These are phyloP conservation scores for Rhagologus leucostigma DNA, from an alignment of 2,113 vertebrate genomes.

Conservation along the genomic window DNA sequence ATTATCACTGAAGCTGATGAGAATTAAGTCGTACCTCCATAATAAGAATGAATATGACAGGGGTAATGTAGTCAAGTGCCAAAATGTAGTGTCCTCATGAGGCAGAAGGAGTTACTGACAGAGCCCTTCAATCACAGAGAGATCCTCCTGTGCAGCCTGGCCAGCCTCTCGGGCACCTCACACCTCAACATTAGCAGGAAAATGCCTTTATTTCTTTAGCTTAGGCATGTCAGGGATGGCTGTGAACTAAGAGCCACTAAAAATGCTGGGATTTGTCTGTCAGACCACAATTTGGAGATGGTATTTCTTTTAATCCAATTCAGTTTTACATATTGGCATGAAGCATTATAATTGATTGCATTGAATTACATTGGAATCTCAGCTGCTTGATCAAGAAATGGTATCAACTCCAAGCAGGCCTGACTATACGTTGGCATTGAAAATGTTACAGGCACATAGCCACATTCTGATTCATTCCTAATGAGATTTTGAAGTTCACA, in stretches of 20 bases:
- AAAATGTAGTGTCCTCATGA: background rate
- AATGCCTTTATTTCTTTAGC: slow-evolving; percentile 9
- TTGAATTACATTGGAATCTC: slow-evolving; percentile 49
- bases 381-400: slow-evolving; percentile 53
- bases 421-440: slow-evolving; percentile 37
- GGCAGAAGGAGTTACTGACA: background rate
- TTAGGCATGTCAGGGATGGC: background rate
- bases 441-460: slow-evolving; percentile 31
- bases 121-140: background rate
- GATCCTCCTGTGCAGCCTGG: background rate
- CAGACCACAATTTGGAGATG: slow-evolving; percentile 20
- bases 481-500: slow-evolving; percentile 44
- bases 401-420: background rate
- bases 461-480: slow-evolving; percentile 2
- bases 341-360: slow-evolving; percentile 52
- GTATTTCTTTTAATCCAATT: slow-evolving; percentile 55
- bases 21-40: background rate
- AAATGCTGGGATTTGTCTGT: slow-evolving; percentile 52
- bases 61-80: background rate
- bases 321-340: slow-evolving; percentile 47
- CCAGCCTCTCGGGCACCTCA: accelerated
- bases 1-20: background rate
- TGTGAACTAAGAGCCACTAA: background rate
- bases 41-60: background rate
- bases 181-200: background rate